A percentile compares a stretch with the other conserved stretches of the same genome.
phyloP scores from a whole-genome alignment of 2,797 vertebrate species.

The Diceros bicornis region DNA sequence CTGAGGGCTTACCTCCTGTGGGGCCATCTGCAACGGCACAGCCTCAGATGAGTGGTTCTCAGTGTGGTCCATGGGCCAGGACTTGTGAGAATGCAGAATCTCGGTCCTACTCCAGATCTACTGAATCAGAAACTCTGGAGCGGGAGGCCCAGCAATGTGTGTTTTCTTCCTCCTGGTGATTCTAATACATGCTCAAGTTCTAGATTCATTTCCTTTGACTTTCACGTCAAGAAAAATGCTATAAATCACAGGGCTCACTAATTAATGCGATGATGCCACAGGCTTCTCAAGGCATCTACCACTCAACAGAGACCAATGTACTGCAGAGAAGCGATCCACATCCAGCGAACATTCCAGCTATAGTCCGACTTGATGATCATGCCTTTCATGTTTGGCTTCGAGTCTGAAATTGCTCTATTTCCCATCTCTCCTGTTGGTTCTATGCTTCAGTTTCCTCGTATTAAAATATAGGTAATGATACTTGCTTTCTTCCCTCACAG shows the following conservation, averaged over 20 bases:
- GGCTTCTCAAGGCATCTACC: neutral
- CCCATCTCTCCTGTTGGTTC: neutral
- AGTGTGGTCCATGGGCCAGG: neutral
- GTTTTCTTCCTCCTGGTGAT: neutral
- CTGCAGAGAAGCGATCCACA: neutral
- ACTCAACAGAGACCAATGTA: neutral
- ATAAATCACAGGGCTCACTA: neutral
- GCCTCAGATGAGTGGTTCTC: neutral
- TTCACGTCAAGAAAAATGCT: neutral
- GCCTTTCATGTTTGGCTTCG: neutral
- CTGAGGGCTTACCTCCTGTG: neutral
- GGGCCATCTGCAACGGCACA: no score
- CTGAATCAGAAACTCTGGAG: neutral
- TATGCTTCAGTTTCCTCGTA: slow-evolving; percentile 44
- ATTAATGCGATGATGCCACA: neutral
- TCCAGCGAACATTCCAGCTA: neutral
- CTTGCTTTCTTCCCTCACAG: slow-evolving; percentile 61
- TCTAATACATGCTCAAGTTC: neutral
- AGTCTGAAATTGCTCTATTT: slow-evolving; percentile 30
- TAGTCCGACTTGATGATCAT: neutral
- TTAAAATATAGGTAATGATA: slow-evolving; percentile 76
- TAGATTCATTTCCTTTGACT: slow-evolving; percentile 12
- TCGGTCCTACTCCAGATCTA: neutral
- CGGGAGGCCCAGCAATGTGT: neutral
- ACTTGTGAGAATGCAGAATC: neutral